A percentile compares a stretch with the other conserved stretches of the same genome.
Conservation (phyloP, 2,888 invertebrate genomes). For the Dromius quadrimaculatus region DNA sequence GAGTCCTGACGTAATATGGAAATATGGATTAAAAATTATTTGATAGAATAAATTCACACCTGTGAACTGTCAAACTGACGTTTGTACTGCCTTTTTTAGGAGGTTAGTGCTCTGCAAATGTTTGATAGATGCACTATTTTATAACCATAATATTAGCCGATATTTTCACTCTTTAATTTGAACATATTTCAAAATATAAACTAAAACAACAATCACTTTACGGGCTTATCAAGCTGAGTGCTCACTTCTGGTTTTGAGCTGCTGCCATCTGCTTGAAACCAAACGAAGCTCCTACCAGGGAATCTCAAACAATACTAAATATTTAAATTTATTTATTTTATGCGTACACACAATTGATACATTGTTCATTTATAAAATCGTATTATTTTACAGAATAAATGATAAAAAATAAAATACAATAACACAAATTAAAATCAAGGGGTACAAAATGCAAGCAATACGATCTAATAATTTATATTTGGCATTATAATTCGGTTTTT, state of each 20-base stretch:
- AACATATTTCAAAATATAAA: constrained; percentile 50
- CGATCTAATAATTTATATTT: constrained; percentile 42
- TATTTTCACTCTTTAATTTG: constrained; percentile 40
- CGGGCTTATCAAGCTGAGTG: constrained; percentile 26
- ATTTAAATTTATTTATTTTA: neutral
- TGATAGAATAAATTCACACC: constrained; percentile 45
- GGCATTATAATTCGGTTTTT: constrained; percentile 9
- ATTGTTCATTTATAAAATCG: neutral
- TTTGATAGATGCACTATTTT: constrained; percentile 9
- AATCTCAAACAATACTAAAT: constrained; percentile 18
- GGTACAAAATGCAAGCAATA: constrained; percentile 23
- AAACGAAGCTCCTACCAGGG: neutral
- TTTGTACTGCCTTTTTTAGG: neutral
- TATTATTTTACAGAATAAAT: constrained; percentile 18
- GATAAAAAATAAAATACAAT: constrained; percentile 25
- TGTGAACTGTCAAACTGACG: constrained; percentile 29
- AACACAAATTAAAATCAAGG: constrained; percentile 33
- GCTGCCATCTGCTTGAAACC: neutral
- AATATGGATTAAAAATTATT: constrained; percentile 52
- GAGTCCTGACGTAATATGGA: constrained; percentile 51
- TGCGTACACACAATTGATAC: neutral
- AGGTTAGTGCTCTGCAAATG: neutral
- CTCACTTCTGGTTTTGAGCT: constrained; percentile 1
- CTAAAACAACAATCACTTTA: constrained; percentile 44
- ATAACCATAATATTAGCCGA: constrained; percentile 23